Evolutionary conservation across 1,140 invertebrate genomes (phyloP), one percentile per base, ranked within the genome.

Genomic region (Hyposmocoma kahamanoa): DNA sequence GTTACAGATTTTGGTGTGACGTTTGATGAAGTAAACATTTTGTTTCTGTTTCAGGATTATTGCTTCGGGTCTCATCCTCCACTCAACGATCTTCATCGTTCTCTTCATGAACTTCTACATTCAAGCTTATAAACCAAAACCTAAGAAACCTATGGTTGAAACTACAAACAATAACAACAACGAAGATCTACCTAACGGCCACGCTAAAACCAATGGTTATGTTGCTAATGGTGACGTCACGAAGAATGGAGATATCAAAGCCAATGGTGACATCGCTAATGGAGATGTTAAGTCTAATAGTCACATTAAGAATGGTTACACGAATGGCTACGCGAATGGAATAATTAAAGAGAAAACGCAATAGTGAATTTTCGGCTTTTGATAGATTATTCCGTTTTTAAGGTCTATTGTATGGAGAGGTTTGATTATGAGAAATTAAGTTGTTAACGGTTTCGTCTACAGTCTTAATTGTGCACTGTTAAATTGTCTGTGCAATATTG

Each of bases 51-150:
- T 1, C 70, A 87, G 86, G 48, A 59, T 94, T 49, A 91, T 96
- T 13, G 93, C 93, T 1, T 87, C 90, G 46, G 88, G 96, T 38
- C 80, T 97, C 42, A 87, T 97, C 55, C 87, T 96, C 1, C 96
- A 98, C 78, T 95, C 96, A 2, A 89, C 93, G 18, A 95, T 98
- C 57, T 98, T 98, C 89, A 95, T 97, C 78, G 89, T 90, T 17
- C 90, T 98, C 21, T 98, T 98, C 88, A 92, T 90, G 54, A 92
- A 98, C 84, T 98, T 98, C 88, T 98, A 97, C 83, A 89, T 92
- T 55, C 92, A 93, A 76, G 93, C 94, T 53, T 96, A 97, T 62
- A 90, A 88, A 56, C 86, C 87, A 61, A 47, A 61, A 36, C 57
- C 57, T 10, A 57, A 53, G 42, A 64, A 50, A 13, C 49, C 58